Conservation (phyloP, 2,113 vertebrate genomes). For the Trachemys scripta region DNA sequence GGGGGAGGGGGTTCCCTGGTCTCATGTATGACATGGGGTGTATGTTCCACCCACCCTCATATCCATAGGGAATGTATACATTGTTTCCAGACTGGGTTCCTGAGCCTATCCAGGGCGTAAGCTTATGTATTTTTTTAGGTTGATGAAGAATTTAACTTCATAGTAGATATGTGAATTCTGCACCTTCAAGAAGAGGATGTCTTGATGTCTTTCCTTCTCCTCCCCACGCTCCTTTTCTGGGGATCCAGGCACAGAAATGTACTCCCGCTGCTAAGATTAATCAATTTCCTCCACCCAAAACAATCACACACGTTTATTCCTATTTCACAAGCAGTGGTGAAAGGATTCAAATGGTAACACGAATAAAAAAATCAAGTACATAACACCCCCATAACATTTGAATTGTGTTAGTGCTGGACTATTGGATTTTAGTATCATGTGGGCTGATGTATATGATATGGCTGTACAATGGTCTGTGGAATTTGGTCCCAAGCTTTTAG, state of each 20-base stretch:
- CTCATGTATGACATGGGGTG: not conserved
- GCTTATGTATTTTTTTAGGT: not conserved
- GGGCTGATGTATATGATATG: not conserved
- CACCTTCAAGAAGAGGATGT: not conserved
- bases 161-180: not conserved
- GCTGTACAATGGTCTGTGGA: not conserved
- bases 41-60: not conserved
- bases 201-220: not conserved
- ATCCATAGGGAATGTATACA: not conserved
- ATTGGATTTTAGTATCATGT: not conserved
- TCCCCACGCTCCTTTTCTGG: not conserved
- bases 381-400: not conserved
- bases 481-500: not conserved
- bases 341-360: not conserved
- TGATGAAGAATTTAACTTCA: not conserved
- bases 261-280: not conserved
- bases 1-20: not conserved
- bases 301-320: not conserved
- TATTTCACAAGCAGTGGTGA: not conserved
- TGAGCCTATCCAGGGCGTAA: not conserved
- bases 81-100: not conserved
- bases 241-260: not conserved
- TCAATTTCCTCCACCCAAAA: not conserved
- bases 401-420: not conserved
- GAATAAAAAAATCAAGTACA: not conserved